Percentiles rank a stretch among this genome's conserved stretches.
These are phyloP conservation scores for Abrostola tripartita DNA, from an alignment of 2,888 invertebrate genomes.

Conservation along the genomic window DNA sequence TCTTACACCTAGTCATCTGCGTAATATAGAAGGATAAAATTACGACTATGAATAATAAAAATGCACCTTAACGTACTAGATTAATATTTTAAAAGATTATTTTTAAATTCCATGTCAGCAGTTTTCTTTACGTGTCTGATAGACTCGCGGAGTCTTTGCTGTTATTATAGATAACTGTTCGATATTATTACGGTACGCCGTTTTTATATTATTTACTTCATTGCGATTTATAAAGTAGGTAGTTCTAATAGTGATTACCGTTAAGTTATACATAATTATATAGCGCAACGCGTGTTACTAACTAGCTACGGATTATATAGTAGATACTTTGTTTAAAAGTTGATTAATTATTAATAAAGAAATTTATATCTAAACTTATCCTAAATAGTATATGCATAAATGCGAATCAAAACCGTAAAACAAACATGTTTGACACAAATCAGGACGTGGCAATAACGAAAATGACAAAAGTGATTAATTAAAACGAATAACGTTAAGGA, in stretches of 20 bases:
- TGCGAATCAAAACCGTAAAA: constrained; percentile 78
- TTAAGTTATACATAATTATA: constrained; percentile 71
- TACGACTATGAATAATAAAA: constrained; percentile 84
- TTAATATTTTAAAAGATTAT: constrained; percentile 77
- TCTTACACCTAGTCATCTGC: constrained; percentile 81
- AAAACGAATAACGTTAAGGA: constrained; percentile 80
- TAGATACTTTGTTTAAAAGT: constrained; percentile 78
- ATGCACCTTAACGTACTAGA: constrained; percentile 83
- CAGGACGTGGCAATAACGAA: constrained; percentile 77
- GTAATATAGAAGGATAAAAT: constrained; percentile 83
- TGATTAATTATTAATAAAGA: constrained; percentile 80
- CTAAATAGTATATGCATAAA: constrained; percentile 79
- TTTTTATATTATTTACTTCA: constrained; percentile 52
- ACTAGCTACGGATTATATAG: constrained; percentile 84
- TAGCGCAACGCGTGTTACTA: constrained; percentile 73
- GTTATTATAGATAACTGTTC: constrained; percentile 68
- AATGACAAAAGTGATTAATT: constrained; percentile 78
- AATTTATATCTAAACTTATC: constrained; percentile 78
- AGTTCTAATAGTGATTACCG: constrained; percentile 66
- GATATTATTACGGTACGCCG: constrained; percentile 55
- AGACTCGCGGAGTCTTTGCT: constrained; percentile 40
- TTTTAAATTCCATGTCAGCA: constrained; percentile 64
- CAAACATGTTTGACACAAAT: constrained; percentile 69
- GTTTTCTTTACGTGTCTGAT: constrained; percentile 55
- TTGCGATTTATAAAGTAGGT: constrained; percentile 55